Conservation (phyloP, 1,140 invertebrate species). For the Leptinotarsa texana region DNA sequence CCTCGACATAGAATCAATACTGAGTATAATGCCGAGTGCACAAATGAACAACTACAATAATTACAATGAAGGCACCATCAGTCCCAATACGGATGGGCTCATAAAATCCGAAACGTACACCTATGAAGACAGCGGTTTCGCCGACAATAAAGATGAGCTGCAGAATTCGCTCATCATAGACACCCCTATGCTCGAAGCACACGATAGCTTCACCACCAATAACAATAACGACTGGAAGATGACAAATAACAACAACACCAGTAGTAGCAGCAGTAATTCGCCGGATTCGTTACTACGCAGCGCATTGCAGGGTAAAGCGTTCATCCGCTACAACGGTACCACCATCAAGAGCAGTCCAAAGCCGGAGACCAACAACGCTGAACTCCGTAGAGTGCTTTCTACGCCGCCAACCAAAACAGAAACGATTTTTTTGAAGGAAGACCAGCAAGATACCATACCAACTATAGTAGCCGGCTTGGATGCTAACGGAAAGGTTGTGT, state of each 20-base stretch:
- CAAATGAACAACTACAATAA: slow-evolving; percentile 62
- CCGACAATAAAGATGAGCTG: slow-evolving; percentile 67
- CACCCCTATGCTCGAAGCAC: slow-evolving; percentile 60
- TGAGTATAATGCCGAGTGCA: slow-evolving; percentile 62
- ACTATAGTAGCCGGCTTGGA: slow-evolving; percentile 57
- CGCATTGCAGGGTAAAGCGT: slow-evolving; percentile 75
- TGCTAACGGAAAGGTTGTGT: slow-evolving; percentile 55
- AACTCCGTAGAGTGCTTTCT: slow-evolving; percentile 57
- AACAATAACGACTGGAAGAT: slow-evolving; percentile 79
- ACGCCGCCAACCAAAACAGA: slow-evolving; percentile 59
- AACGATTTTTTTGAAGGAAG: slow-evolving; percentile 54
- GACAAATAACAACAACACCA: slow-evolving; percentile 67
- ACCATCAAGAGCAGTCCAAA: slow-evolving; percentile 43
- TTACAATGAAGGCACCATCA: slow-evolving; percentile 53
- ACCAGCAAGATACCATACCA: slow-evolving; percentile 55
- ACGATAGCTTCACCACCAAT: slow-evolving; percentile 64
- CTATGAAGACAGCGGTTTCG: slow-evolving; percentile 72
- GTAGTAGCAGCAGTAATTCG: slow-evolving; percentile 55
- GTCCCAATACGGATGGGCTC: slow-evolving; percentile 55
- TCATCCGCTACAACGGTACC: slow-evolving; percentile 61
- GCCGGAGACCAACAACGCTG: slow-evolving; percentile 56
- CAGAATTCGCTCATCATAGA: slow-evolving; percentile 56
- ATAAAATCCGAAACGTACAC: slow-evolving; percentile 67
- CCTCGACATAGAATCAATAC: slow-evolving; percentile 67
- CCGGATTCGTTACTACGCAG: slow-evolving; percentile 77